phyloP scores from a whole-genome alignment of 2,888 invertebrate species.

The Troides helena region DNA sequence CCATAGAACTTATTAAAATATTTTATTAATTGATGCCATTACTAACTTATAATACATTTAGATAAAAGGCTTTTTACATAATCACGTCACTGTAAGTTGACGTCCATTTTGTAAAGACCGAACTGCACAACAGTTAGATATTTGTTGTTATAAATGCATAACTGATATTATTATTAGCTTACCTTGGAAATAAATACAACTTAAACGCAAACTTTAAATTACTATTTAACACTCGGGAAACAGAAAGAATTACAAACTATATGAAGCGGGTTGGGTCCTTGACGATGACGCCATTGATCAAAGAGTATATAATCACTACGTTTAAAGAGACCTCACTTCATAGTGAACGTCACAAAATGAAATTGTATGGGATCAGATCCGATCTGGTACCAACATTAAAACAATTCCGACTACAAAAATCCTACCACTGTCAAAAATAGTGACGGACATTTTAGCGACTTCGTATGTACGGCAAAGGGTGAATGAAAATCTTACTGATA shows the following conservation, averaged over 20 bases:
- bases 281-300: constrained; percentile 72
- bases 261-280: constrained; percentile 64
- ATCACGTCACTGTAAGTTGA: constrained; percentile 71
- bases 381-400: too few relatives aligned
- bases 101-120: constrained; percentile 73
- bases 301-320: too few relatives aligned
- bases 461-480: too few relatives aligned
- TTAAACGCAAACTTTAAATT: constrained; percentile 39
- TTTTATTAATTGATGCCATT: not conserved
- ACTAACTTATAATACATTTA: constrained; percentile 26
- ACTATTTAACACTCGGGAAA: constrained; percentile 32
- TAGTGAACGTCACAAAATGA: too few relatives aligned
- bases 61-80: constrained; percentile 61
- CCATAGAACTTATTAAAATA: not conserved
- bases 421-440: too few relatives aligned
- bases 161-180: constrained; percentile 39
- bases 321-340: too few relatives aligned
- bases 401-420: too few relatives aligned
- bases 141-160: not conserved
- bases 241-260: constrained; percentile 51
- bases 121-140: constrained; percentile 34
- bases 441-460: too few relatives aligned
- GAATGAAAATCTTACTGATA: too few relatives aligned
- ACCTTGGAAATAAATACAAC: constrained; percentile 43
- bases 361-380: too few relatives aligned